Evolutionary conservation across 2,888 invertebrate species (phyloP).

Genomic region (Keiferia lycopersicella): DNA sequence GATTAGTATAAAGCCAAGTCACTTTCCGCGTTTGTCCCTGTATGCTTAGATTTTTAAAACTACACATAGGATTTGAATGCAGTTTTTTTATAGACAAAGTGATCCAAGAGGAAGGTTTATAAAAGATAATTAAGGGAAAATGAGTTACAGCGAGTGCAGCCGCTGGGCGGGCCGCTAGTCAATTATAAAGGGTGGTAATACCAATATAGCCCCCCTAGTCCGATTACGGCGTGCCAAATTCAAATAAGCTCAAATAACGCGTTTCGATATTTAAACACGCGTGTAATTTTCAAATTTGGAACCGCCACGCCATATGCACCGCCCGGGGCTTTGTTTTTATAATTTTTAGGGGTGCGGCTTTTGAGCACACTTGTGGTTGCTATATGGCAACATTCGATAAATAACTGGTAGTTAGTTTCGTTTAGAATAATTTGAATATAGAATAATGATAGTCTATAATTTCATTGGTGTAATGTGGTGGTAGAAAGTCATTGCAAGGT

Average conservation of each 20-base stretch:
- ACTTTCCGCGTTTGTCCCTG: too few species aligned
- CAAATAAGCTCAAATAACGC: constrained; percentile 66
- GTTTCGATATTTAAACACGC: constrained; percentile 66
- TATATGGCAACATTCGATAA: constrained; percentile 32
- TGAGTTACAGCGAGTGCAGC: too few species aligned
- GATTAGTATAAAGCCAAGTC: too few species aligned
- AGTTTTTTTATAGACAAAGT: too few species aligned
- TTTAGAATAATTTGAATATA: neutral
- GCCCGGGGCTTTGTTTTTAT: constrained; percentile 56
- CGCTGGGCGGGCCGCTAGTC: too few species aligned
- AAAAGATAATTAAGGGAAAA: too few species aligned
- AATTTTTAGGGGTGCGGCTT: constrained; percentile 37
- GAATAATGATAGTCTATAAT: constrained; percentile 2
- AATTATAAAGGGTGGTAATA: neutral
- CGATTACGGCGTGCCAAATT: constrained; percentile 62
- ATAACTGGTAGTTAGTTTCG: constrained; percentile 37
- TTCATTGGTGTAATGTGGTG: neutral
- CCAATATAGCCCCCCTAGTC: constrained; percentile 51
- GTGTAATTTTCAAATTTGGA: constrained; percentile 69
- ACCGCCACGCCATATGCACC: constrained; percentile 66
- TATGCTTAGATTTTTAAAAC: too few species aligned
- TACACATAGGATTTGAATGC: too few species aligned
- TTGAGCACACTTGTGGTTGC: constrained; percentile 11
- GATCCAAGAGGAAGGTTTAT: too few species aligned
- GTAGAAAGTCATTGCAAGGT: too few species aligned